Evolutionary conservation across 2,888 invertebrate species (phyloP).

Genomic region (Glaucopsyche alexis): DNA sequence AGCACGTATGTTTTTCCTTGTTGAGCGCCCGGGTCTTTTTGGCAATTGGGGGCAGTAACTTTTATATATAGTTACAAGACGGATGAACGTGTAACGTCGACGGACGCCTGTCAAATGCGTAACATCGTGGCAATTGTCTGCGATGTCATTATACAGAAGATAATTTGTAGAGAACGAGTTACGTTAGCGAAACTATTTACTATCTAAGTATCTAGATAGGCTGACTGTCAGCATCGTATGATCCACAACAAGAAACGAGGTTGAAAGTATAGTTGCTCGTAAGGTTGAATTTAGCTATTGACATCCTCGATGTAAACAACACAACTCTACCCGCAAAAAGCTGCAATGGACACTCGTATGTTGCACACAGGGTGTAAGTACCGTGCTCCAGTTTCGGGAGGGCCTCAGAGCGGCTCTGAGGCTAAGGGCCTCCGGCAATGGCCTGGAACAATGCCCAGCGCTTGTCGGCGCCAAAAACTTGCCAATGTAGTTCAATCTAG

Average conservation of each 20-base stretch:
- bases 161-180: too few species aligned
- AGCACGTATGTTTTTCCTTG: not conserved
- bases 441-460: constrained; percentile 1
- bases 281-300: too few species aligned
- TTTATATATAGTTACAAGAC: not conserved
- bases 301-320: too few species aligned
- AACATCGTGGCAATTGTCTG: not conserved
- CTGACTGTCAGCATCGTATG: too few species aligned
- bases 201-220: too few species aligned
- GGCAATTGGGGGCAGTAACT: not conserved
- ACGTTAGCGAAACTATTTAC: too few species aligned
- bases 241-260: too few species aligned
- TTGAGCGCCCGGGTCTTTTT: not conserved
- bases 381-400: not conserved
- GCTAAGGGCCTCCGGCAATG: not conserved
- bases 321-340: not conserved
- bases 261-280: too few species aligned
- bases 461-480: not conserved
- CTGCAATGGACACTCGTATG: not conserved
- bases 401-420: not conserved
- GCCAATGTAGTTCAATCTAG: not conserved
- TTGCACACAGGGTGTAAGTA: not conserved
- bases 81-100: not conserved
- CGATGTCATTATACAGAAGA: too few species aligned
- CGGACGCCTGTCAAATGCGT: not conserved